Base-by-base conservation (phyloP, 1,140 invertebrate species). In the Philaenus spumarius region DNA sequence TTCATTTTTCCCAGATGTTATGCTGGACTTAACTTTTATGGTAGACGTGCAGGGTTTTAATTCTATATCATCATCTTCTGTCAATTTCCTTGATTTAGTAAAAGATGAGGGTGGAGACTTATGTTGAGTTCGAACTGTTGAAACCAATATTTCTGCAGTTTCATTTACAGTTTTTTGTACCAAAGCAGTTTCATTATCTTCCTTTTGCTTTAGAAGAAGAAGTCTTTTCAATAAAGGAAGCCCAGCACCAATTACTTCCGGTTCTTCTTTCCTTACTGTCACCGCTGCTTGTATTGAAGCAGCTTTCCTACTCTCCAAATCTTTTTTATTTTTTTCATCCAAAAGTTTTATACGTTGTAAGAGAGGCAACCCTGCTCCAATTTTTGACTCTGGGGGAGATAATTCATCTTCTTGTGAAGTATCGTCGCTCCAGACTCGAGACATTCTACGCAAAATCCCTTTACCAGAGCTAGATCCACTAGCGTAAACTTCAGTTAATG, bases 291-390 rank as follows among this genome's bases (percentile, higher is more conserved):
- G 26, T 4, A 9, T 30, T 30, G 26, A 30, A 30, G 9, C 9
- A 30, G 9, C 9, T 30, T 34, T 46, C n/a, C n/a, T n/a, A n/a
- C n/a, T n/a, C n/a, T n/a, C n/a, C n/a, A n/a, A n/a, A 35, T 80
- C 80, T 7, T 79, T 75, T 45, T 90, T 88, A 71, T 92, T 87
- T 70, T 90, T 90, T 67, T 92, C 89, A 67, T 90, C 91, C 0
- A 93, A 75, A 7, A 93, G 71, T 64, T 88, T 84, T 6, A 93
- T 71, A 48, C 67, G 61, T n/a, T 67, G 62, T 1, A 94, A 72
- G 3, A 94, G 71, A 0, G 90, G 90, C n/a, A 93, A 72, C 0
- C 90, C 90, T 2, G 64, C 64, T 55, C 77, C 69, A 69, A 77
- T 77, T 71, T 83, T 71, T 67, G 73, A 60, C 72, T 81, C 73